Evolutionary conservation across 2,888 invertebrate species (phyloP), one percentile per base, ranked within the genome.

Genomic region (Drosophila neoperkinsi): DNA sequence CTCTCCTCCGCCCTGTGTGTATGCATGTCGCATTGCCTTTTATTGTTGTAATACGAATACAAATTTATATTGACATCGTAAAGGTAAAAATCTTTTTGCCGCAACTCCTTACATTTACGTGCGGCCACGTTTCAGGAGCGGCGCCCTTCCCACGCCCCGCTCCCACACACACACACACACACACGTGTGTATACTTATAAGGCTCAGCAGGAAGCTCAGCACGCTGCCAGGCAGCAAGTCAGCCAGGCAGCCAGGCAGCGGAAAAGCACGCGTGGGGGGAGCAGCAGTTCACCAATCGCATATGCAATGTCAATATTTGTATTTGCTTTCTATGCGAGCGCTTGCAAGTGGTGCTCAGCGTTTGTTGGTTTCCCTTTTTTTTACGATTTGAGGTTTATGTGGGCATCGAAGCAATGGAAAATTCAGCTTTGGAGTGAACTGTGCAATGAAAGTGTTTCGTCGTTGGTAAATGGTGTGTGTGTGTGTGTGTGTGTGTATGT

Each of bases 1-100:
- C 21, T 5, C n/a, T 41, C 11, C 51, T 10, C 56, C 33, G 50
- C 33, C 4, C 7, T 4, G 18, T 18, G 18, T 34, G 21, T 16
- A 7, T 52, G 53, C 28, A 16, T 71, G 56, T 69, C 58, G 21
- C 63, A 58, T 58, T 59, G 63, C 70, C 71, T 86, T 89, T 86
- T 90, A 82, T 90, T 90, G 81, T 89, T 90, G 88, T 86, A 91
- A 90, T 91, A 90, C 74, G 90, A 86, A 89, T 89, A 91, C 91
- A 89, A 91, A 91, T 90, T 89, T 90, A 90, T 90, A 90, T 91
- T 87, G 89, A 79, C 85, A 87, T 90, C 89, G 91, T 90, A 90
- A 90, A 90, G 90, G 89, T 91, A 81, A 79, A 79, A 84, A 85
- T 84, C 84, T 88, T 82, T 85, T 56, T 66, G 75, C 71, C 74